Base-by-base conservation (phyloP, 2,888 invertebrate species). In the Meteorus cinctellus region DNA sequence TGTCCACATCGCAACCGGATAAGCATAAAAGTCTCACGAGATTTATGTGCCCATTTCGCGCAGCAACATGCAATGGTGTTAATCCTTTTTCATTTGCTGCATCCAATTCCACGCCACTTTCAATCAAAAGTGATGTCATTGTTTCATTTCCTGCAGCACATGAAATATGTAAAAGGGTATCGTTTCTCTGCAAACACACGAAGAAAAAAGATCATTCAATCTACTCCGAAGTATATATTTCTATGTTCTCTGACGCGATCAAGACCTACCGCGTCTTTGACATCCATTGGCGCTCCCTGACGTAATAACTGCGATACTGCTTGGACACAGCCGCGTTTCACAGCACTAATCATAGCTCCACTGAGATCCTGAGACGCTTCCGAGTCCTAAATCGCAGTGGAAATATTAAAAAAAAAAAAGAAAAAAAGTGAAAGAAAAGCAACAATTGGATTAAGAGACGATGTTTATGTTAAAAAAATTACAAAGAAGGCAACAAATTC, bases 11-110 rank as follows among this genome's bases (percentile, higher is more conserved):
- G 83, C 94, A 94, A 60, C 95, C 94, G 76, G 94, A 93, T 79
- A 94, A 91, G 83, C 95, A 93, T 67, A 95, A 90, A 85, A 93
- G 93, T 82, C 93, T 92, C 82, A 84, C 93, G 80, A 95, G 91
- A 86, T 95, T 93, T 70, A 93, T 92, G 86, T 94, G 93, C 19
- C 95, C 95, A 84, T 92, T 91, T 84, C 93, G 92, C 60, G 95
- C 93, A 72, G 95, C 95, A 78, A 95, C 90, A 87, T 95, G 95
- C 65, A 95, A 88, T 1, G 95, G 94, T 84, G 91, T 93, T 63
- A 92, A 88, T 19, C 93, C 93, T 81, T 90, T 90, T 75, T 91
- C 90, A 83, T 94, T 94, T 12, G 92, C 89, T 62, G 92, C 90
- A 87, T 95, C 94, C 79, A 95, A 83, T 80, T 89, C 89, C 78